These are phyloP conservation scores for Drosophila bocki DNA, from an alignment of 1,140 invertebrate species.

Conservation along the genomic window DNA sequence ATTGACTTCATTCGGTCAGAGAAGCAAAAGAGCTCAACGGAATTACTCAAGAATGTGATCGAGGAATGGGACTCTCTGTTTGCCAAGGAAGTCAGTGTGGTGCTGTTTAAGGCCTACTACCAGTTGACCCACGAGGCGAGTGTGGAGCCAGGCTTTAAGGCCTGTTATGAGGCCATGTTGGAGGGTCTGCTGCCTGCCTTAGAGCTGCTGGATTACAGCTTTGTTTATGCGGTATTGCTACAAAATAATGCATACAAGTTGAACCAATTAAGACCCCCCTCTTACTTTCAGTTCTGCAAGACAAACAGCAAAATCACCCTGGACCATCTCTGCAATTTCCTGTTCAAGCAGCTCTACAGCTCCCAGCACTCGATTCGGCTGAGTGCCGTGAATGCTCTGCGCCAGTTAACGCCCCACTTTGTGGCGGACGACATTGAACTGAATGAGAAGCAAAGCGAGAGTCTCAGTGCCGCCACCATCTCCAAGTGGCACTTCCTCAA, in stretches of 20 bases:
- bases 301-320: conserved; percentile 49
- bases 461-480: conserved; percentile 36
- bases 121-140: conserved; percentile 47
- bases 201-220: conserved; percentile 67
- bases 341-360: conserved; percentile 69
- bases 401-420: conserved; percentile 64
- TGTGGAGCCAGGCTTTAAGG: conserved; percentile 48
- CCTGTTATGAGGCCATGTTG: conserved; percentile 50
- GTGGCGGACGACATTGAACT: conserved; percentile 73
- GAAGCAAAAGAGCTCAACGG: conserved; percentile 85
- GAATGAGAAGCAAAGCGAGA: conserved; percentile 70
- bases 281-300: conserved; percentile 65
- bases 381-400: conserved; percentile 56
- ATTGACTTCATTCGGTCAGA: conserved; percentile 85
- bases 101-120: conserved; percentile 86
- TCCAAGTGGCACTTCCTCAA: conserved; percentile 85
- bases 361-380: conserved; percentile 57
- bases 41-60: conserved; percentile 85
- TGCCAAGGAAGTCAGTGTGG: conserved; percentile 85
- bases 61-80: conserved; percentile 88
- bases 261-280: too few relatives aligned
- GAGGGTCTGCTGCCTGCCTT: conserved; percentile 56
- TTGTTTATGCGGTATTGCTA: conserved; percentile 57
- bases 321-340: conserved; percentile 76
- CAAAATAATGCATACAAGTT: background rate